These are phyloP conservation scores for Capromys pilorides DNA, from an alignment of 2,797 vertebrate genomes.

Conservation along the genomic window DNA sequence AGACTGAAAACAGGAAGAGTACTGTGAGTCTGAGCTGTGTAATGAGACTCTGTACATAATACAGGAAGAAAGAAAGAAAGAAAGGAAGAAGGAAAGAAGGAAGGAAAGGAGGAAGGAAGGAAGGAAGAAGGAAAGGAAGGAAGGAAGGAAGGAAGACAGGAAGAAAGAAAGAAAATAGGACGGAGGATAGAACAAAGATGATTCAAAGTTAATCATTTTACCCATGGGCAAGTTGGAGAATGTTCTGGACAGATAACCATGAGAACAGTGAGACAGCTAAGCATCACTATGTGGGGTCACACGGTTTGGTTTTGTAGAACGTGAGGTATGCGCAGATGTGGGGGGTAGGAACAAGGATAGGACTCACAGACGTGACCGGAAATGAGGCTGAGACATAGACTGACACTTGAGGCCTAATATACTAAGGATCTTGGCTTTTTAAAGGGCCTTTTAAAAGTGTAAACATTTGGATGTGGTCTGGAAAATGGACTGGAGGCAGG, in stretches of 20 bases:
- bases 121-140: too few relatives aligned
- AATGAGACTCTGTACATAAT: too few relatives aligned
- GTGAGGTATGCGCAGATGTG: background rate
- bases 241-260: background rate
- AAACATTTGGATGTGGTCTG: background rate
- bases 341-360: background rate
- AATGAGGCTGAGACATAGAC: background rate
- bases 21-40: too few relatives aligned
- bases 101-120: too few relatives aligned
- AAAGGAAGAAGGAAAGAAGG: too few relatives aligned
- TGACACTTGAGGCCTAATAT: background rate
- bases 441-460: background rate
- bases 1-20: too few relatives aligned
- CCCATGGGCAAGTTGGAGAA: background rate
- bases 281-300: background rate
- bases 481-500: background rate
- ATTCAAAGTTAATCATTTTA: background rate
- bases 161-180: background rate
- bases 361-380: background rate
- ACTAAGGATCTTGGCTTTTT: background rate
- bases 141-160: too few relatives aligned
- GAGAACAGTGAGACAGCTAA: background rate
- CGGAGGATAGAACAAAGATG: background rate
- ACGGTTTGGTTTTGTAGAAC: background rate
- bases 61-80: too few relatives aligned